Evolutionary conservation across 2,113 vertebrate species (phyloP), one percentile per base, ranked within the genome.

Genomic region (Hippocampus barbouri): DNA sequence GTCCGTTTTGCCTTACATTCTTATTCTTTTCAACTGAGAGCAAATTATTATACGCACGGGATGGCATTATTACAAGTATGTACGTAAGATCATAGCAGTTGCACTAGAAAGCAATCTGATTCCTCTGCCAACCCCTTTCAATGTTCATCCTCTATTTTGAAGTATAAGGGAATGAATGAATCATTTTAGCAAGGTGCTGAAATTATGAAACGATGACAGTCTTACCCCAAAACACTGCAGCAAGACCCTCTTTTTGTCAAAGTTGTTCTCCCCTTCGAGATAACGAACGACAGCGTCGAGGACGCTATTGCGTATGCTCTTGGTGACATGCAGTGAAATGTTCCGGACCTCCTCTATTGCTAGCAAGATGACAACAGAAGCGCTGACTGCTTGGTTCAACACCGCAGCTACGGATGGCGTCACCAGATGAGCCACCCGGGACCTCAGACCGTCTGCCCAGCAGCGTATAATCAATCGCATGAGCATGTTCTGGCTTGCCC

Each of bases 161-260:
- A 38, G 34, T 45, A 6, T 45, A 57, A 57, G n/a, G 54, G 12
- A 59, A 59, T 59, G 11, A 59, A 59, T 59, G 11, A 27, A 59
- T 59, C 6, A 53, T 27, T 16, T 59, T 23, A 30, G 6, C 25
- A 59, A 25, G 1, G 7, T 11, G 11, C 53, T 15, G 8, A 8
- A 61, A 43, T 43, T 20, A 51, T 43, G 14, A 53, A 66, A 60
- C 15, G 40, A 5, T 45, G 3, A 16, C 43, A 7, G 38, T 67
- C 83, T 27, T 82, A 94, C 93, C 93, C 90, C 92, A 80, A 93
- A 94, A 77, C 90, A 94, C 78, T 93, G 92, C 70, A 94, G 84
- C 79, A 94, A 20, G 16, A 93, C 87, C 76, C 76, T 92, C 83
- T 91, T 94, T 51, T 87, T 88, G 23, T 80, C 81, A 51, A 89